These are phyloP conservation scores for Irena cyanogastra DNA, from an alignment of 2,113 vertebrate species.

Conservation along the genomic window DNA sequence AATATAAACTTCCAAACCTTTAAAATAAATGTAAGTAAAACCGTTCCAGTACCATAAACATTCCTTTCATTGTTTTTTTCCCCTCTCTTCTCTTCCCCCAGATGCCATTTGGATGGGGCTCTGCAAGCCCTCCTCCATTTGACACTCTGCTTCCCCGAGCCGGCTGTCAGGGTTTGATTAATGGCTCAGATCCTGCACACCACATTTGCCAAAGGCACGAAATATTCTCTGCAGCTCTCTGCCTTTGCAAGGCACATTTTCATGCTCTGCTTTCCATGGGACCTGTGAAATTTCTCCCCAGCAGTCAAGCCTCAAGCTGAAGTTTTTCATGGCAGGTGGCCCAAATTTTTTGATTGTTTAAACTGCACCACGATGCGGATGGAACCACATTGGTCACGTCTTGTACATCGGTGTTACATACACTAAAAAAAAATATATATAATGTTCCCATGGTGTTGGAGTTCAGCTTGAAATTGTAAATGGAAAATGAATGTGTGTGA, in stretches of 20 bases:
- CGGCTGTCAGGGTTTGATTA: slow-evolving; percentile 23
- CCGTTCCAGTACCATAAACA: neutral
- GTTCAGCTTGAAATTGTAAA: neutral
- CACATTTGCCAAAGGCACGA: slow-evolving; percentile 41
- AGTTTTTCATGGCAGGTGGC: slow-evolving; percentile 29
- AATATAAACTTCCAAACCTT: neutral
- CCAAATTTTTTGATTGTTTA: slow-evolving; percentile 4
- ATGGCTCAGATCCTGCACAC: slow-evolving; percentile 26
- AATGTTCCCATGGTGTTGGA: neutral
- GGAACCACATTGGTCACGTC: slow-evolving; percentile 20
- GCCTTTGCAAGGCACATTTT: too few relatives aligned
- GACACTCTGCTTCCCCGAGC: slow-evolving; percentile 18
- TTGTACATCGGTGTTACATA: neutral
- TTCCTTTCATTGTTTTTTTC: neutral
- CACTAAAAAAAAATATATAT: neutral
- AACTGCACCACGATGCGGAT: neutral
- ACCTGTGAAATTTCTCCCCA: slow-evolving; percentile 43
- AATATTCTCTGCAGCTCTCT: slow-evolving; percentile 3
- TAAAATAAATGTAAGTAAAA: neutral
- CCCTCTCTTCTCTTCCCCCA: neutral
- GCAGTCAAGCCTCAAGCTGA: neutral
- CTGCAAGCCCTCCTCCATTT: slow-evolving; percentile 1
- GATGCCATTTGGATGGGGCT: slow-evolving; percentile 18
- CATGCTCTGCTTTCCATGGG: neutral
- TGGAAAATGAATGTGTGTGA: neutral